These are phyloP conservation scores for Formica exsecta DNA, from an alignment of 1,140 invertebrate species.

Conservation along the genomic window DNA sequence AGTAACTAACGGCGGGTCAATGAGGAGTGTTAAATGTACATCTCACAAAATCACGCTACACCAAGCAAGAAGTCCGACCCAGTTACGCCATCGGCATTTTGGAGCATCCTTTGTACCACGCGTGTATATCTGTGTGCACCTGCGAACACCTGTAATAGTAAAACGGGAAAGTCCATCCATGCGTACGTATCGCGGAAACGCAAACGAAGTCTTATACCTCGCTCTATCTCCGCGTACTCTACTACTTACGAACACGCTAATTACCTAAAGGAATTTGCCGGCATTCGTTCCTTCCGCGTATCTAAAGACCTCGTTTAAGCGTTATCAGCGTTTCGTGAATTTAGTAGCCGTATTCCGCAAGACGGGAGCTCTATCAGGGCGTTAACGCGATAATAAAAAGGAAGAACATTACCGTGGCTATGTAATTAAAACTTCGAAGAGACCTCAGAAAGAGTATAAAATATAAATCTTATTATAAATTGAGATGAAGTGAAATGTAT, in stretches of 20 bases:
- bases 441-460: background rate
- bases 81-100: slow-evolving; percentile 49
- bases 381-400: slow-evolving; percentile 65
- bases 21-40: slow-evolving; percentile 67
- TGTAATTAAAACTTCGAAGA: slow-evolving; percentile 70
- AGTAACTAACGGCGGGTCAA: slow-evolving; percentile 44
- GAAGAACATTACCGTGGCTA: slow-evolving; percentile 61
- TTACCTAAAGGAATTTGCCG: slow-evolving; percentile 73
- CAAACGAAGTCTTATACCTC: slow-evolving; percentile 36
- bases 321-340: slow-evolving; percentile 71
- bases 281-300: slow-evolving; percentile 56
- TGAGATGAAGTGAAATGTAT: background rate
- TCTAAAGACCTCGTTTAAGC: slow-evolving; percentile 65
- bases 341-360: slow-evolving; percentile 66
- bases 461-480: slow-evolving; percentile 60
- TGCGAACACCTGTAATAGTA: background rate
- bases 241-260: slow-evolving; percentile 70
- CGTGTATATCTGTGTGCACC: background rate
- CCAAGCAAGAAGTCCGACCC: slow-evolving; percentile 61
- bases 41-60: slow-evolving; percentile 43
- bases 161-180: slow-evolving; percentile 33
- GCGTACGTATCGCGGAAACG: slow-evolving; percentile 21
- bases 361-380: slow-evolving; percentile 42
- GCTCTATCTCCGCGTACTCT: slow-evolving; percentile 19
- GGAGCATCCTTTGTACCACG: background rate